Conservation (phyloP, 2,797 vertebrate genomes). For the Notoglanidium macrostoma region DNA sequence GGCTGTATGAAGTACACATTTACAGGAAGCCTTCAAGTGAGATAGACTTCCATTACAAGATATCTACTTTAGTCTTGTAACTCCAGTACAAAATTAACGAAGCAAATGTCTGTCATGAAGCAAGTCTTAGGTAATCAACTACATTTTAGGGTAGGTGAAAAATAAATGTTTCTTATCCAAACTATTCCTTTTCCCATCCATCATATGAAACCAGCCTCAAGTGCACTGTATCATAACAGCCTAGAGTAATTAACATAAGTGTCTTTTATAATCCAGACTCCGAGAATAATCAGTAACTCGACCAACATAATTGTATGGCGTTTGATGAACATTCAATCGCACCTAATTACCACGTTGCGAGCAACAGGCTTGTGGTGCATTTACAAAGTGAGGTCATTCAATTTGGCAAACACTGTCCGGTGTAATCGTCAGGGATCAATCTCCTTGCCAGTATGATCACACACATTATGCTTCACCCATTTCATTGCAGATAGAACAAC, state of each 20-base stretch:
- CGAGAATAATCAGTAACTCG: constrained; percentile 36
- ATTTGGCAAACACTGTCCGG: constrained; percentile 45
- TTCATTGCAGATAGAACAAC: constrained; percentile 44
- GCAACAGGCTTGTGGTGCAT: constrained; percentile 45
- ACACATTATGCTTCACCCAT: constrained; percentile 40
- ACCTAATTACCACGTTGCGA: constrained; percentile 50
- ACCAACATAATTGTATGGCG: constrained; percentile 29
- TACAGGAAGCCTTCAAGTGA: neutral
- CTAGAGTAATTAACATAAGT: constrained; percentile 11
- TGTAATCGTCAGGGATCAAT: constrained; percentile 40
- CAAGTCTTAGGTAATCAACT: neutral
- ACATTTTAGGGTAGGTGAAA: neutral
- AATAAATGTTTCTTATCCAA: constrained; percentile 1
- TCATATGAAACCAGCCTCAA: neutral
- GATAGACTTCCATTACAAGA: neutral
- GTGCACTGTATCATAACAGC: constrained; percentile 14
- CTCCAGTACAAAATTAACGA: neutral
- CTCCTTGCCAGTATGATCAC: constrained; percentile 39
- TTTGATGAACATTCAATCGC: constrained; percentile 47
- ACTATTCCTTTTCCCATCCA: neutral
- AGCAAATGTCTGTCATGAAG: constrained; percentile 1
- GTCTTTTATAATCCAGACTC: constrained; percentile 33
- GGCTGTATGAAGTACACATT: neutral
- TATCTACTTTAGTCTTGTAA: neutral
- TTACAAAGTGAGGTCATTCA: constrained; percentile 45